phyloP scores from a whole-genome alignment of 1,140 invertebrate species.

The Drosophila carrolli region DNA sequence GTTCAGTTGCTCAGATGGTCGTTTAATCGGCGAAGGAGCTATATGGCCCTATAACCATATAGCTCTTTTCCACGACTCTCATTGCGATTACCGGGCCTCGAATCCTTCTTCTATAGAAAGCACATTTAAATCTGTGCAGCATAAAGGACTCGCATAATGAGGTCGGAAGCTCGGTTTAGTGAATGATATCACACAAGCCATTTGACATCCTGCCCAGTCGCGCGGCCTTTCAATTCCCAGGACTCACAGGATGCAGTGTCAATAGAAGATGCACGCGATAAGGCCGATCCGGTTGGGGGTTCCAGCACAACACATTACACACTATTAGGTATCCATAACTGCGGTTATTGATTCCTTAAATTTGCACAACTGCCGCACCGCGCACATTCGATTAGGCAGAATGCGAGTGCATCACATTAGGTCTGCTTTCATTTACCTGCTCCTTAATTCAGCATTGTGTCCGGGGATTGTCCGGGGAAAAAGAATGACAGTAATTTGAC shows the following conservation, averaged over 20 bases:
- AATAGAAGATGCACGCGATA: slow-evolving; percentile 66
- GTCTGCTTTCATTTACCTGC: slow-evolving; percentile 20
- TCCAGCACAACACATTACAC: background rate
- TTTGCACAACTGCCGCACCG: slow-evolving; percentile 15
- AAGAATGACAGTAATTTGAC: slow-evolving; percentile 75
- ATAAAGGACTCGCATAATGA: slow-evolving; percentile 30
- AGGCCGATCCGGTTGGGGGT: slow-evolving; percentile 39
- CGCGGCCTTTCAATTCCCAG: slow-evolving; percentile 66
- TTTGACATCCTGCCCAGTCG: slow-evolving; percentile 70
- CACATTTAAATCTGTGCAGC: slow-evolving; percentile 38
- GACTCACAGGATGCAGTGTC: slow-evolving; percentile 64
- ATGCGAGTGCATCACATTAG: slow-evolving; percentile 14
- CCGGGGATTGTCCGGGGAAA: slow-evolving; percentile 49
- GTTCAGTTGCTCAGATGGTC: too few relatives aligned
- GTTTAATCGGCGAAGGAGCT: slow-evolving; percentile 4
- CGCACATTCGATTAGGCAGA: slow-evolving; percentile 24
- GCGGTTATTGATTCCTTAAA: slow-evolving; percentile 54
- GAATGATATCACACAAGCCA: slow-evolving; percentile 78
- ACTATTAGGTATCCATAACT: slow-evolving; percentile 69
- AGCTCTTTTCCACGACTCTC: slow-evolving; percentile 1
- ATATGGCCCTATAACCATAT: slow-evolving; percentile 1
- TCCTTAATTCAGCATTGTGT: slow-evolving; percentile 50
- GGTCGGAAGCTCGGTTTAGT: slow-evolving; percentile 49
- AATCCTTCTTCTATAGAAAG: slow-evolving; percentile 16
- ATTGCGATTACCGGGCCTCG: slow-evolving; percentile 17